Base-by-base conservation (phyloP, 2,113 vertebrate species). In the Natator depressus region DNA sequence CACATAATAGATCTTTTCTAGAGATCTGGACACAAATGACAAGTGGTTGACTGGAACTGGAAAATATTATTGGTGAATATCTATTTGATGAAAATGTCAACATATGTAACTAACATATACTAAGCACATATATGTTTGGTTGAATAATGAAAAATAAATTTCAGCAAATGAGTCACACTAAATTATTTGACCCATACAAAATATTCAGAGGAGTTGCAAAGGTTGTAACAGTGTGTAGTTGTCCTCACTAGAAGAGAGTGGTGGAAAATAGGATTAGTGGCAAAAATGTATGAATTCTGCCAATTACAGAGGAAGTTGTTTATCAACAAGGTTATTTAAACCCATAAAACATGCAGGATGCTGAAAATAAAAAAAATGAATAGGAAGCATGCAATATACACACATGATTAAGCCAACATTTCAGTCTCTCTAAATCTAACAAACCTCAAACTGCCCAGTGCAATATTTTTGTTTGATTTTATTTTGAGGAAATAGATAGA, bases 381-480 rank as follows among this genome's bases (percentile, higher is more conserved):
- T 38, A 72, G 4, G 6, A 86, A 85, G 8, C 25, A 72, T 79
- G 16, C 62, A 49, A 42, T 47, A 84, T 0, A 0, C 83, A 78
- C 46, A 82, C 53, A 55, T 93, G 92, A 91, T 89, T 75, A 84
- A 95, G 78, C 81, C 55, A 8, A 0, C 78, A 75, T 92, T 95
- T 55, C 49, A 82, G 53, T 59, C 85, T 95, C 49, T 47, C 85
- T 89, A 92, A 87, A 93, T 84, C 42, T 82, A 80, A 24, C 91
- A 65, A 93, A 87, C 81, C 89, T 95, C 96, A 96, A 96, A 96
- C 25, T 88, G 90, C 88, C 72, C 88, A 83, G 62, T 49, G 72
- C 94, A 97, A 80, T 16, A 79, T 92, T 79, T 88, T 46, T 49
- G 53, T 72, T 69, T 72, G 4, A 72, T 92, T 97, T 93, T 90